Base-by-base conservation (phyloP, 1,140 invertebrate species). In the Liolophura sinensis region DNA sequence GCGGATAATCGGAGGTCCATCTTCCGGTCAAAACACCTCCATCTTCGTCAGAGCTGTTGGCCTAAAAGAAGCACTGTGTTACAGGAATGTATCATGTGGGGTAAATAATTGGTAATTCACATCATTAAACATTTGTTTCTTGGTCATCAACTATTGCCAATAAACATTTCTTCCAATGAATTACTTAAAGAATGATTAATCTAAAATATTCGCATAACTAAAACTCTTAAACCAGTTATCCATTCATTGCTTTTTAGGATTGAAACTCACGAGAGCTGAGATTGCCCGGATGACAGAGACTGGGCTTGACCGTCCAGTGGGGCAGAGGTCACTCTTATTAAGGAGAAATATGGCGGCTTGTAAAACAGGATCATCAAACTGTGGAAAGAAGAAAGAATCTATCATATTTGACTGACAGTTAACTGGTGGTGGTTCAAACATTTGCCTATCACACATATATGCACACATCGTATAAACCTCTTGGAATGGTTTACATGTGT, bases 21-120 rank as follows among this genome's bases (percentile, higher is more conserved):
- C 95, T 95, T 0, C 95, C 95, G 76, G 92, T 88, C 49, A 98
- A 76, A 0, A 92, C 90, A 0, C 95, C 95, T 76, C 92, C 89
- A 78, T 96, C 93, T 81, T 97, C 94, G 51, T 65, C 63, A 22
- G n/a, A 20, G 47, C 65, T 70, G 64, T 77, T 77, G 7, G 68
- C 65, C 75, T 77, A 57, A 4, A 63, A 16, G 16, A 40, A 40
- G 9, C 9, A 40, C 31, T 5, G 9, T 40, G 9, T 40, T 40
- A n/a, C n/a, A n/a, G n/a, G n/a, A 40, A 40, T 40, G 31, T 40
- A 40, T 40, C 31, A n/a, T n/a, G n/a, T 40, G 31, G 31, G 31
- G n/a, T n/a, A n/a, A n/a, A n/a, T n/a, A n/a, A n/a, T 40, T 40
- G 31, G 3, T 40, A 5, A 5, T 40, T 40, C 9, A 3, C 31